Evolutionary conservation across 2,888 invertebrate species (phyloP).

Genomic region (Rotaria magnacalcarata): DNA sequence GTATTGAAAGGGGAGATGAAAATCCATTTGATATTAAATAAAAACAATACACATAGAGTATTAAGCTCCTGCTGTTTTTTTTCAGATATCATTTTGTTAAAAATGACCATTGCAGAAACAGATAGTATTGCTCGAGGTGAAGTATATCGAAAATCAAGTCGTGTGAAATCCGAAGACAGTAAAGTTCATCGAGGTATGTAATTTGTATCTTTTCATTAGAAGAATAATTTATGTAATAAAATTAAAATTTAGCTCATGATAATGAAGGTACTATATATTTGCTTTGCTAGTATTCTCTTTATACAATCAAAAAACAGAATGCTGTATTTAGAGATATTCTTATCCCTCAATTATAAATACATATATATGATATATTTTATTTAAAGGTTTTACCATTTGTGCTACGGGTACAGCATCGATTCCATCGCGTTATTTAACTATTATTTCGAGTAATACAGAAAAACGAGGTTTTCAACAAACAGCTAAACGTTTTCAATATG

Average conservation of each 20-base stretch:
- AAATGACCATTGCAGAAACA: not conserved
- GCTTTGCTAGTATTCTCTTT: not conserved
- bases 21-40: slow-evolving; percentile 34
- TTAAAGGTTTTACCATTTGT: slow-evolving; percentile 38
- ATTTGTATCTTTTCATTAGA: no score
- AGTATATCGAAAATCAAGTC: not conserved
- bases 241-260: no score
- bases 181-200: slow-evolving; percentile 17
- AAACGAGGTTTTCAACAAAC: slow-evolving; percentile 55
- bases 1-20: not conserved
- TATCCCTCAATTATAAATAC: no score
- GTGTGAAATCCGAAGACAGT: not conserved
- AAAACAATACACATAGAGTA: not conserved
- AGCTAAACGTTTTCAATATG: slow-evolving; percentile 54
- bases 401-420: slow-evolving; percentile 50
- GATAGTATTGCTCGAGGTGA: not conserved
- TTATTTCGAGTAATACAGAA: slow-evolving; percentile 56
- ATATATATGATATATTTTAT: not conserved
- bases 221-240: not conserved
- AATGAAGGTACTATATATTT: no score
- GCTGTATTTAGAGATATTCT: not conserved
- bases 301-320: not conserved
- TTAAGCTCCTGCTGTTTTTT: no score
- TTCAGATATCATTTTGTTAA: no score
- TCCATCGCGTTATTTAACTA: slow-evolving; percentile 58